Conservation (phyloP, 2,113 vertebrate genomes). For the Pycnonotus jocosus region DNA sequence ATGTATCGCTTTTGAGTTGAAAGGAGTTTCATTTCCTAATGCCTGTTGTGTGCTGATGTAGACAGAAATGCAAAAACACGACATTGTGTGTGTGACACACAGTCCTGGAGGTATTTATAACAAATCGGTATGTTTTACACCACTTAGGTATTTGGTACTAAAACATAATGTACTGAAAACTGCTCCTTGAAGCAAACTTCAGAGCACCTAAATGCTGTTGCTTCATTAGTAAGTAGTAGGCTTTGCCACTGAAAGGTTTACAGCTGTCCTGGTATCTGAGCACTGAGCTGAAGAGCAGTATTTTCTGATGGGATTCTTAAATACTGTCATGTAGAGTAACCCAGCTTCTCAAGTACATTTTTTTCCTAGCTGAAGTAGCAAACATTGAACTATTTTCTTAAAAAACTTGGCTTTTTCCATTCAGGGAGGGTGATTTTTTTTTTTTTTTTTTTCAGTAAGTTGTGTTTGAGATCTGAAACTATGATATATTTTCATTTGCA, state of each 20-base stretch:
- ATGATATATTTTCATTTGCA: conserved; percentile 47
- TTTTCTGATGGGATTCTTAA: background rate
- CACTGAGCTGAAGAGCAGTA: background rate
- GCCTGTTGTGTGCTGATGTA: background rate
- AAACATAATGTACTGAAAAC: background rate
- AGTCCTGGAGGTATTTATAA: background rate
- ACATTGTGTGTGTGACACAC: background rate
- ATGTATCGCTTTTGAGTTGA: background rate
- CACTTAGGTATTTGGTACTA: background rate
- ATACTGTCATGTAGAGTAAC: background rate
- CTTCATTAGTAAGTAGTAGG: background rate
- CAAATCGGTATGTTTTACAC: background rate
- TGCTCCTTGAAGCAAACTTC: background rate
- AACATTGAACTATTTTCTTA: background rate
- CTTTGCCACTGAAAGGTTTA: background rate
- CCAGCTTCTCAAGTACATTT: background rate
- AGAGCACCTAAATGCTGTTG: background rate
- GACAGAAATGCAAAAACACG: background rate
- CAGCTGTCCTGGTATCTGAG: background rate
- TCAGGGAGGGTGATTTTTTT: background rate
- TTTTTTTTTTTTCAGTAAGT: background rate
- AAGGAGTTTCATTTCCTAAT: background rate
- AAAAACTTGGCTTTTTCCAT: background rate
- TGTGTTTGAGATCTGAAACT: conserved; percentile 46
- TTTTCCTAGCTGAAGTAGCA: background rate